phyloP scores from a whole-genome alignment of 2,113 vertebrate species.

The Dromiciops gliroides region DNA sequence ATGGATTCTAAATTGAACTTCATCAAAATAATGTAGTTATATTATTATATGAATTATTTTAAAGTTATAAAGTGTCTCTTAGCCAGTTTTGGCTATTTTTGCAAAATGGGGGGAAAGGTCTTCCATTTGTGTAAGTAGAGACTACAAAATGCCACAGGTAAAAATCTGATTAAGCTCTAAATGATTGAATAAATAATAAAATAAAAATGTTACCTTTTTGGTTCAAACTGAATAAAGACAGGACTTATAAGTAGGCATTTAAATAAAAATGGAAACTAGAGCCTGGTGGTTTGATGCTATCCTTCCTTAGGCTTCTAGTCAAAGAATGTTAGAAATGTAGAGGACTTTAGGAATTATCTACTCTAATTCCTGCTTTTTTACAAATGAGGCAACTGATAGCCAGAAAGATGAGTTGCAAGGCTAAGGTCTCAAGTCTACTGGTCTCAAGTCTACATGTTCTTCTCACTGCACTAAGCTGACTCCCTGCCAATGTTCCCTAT shows the following conservation, averaged over 20 bases:
- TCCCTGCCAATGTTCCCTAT: neutral
- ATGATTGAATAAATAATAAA: neutral
- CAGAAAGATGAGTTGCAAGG: neutral
- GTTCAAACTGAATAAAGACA: neutral
- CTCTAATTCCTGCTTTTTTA: neutral
- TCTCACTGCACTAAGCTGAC: neutral
- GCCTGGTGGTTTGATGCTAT: neutral
- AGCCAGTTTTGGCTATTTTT: neutral
- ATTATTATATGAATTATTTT: neutral
- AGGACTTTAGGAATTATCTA: neutral
- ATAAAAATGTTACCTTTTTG: neutral
- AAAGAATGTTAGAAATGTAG: neutral
- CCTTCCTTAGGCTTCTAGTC: neutral
- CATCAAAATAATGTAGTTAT: neutral
- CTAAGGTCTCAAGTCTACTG: neutral
- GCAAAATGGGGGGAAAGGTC: neutral
- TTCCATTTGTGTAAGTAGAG: neutral
- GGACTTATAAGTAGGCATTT: neutral
- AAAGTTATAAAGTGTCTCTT: neutral
- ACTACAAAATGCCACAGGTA: neutral
- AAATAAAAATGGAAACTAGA: neutral
- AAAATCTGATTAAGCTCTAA: neutral
- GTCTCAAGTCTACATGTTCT: neutral
- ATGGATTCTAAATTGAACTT: neutral
- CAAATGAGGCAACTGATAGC: neutral